Evolutionary conservation across 2,113 vertebrate species (phyloP), one percentile per base, ranked within the genome.

Genomic region (Apus apus): DNA sequence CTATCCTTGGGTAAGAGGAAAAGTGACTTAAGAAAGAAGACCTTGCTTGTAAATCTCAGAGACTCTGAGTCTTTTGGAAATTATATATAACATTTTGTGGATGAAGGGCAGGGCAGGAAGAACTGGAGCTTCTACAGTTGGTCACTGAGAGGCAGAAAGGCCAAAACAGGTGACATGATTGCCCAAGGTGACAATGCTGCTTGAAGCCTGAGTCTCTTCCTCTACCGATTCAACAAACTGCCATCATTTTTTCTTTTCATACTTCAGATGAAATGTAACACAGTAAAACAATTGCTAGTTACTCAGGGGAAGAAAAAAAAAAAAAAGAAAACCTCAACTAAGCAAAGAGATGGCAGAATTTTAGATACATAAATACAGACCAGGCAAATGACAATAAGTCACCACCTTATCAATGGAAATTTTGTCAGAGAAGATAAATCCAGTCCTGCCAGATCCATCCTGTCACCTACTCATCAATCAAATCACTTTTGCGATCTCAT

Each of bases 401-500:
- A 19, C 21, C 9, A 26, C 2, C 61, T 68, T 27, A 72, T 27
- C 57, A 48, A 27, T 14, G 16, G 66, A 15, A 79, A 57, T 67
- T 43, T 5, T 51, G 23, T 12, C 45, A 62, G 46, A 45, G 56
- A 70, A 77, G 17, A 67, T 15, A 73, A 89, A 71, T 29, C 27
- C 43, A 88, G 67, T 58, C n/a, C 78, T 75, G 34, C 8, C 36
- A 85, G 26, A 80, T 36, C 54, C 50, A 76, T 48, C 53, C 50
- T 56, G 65, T 18, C 32, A 56, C 6, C 22, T 57, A 15, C 13
- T 30, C 5, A 36, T 7, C 38, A 46, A 0, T 12, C 6, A 1
- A 84, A 38, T 25, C 51, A 60, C 61, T 34, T 22, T n/a, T 70
- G 40, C 21, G 18, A 15, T 45, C 45, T 38, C 20, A 12, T 46